Evolutionary conservation across 1,140 invertebrate species (phyloP).

Genomic region (Papilio aristodemus): DNA sequence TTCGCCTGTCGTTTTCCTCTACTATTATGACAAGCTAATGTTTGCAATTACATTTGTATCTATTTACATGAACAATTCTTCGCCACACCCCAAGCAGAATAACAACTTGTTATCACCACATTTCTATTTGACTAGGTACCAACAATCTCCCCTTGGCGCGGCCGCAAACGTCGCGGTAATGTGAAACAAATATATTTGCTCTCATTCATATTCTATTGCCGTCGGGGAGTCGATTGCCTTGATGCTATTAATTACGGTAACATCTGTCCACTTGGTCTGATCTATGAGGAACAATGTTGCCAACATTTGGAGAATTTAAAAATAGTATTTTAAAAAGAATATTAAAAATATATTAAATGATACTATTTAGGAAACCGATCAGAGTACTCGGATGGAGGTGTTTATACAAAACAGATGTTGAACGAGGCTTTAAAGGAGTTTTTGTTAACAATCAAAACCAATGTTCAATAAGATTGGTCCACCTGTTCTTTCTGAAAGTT

Average conservation of each 20-base stretch:
- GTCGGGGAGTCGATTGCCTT: conserved; percentile 29
- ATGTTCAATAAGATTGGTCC: too few relatives aligned
- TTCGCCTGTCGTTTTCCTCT: too few relatives aligned
- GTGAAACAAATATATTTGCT: conserved; percentile 35
- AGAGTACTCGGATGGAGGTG: too few relatives aligned
- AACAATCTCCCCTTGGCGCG: conserved; percentile 4
- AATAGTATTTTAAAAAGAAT: too few relatives aligned
- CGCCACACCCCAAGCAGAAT: background rate
- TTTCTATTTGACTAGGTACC: conserved; percentile 28
- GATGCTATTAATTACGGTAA: conserved; percentile 32
- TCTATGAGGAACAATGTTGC: background rate
- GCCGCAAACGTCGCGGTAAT: conserved; percentile 18
- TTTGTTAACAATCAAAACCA: too few relatives aligned
- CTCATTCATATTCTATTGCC: conserved; percentile 34
- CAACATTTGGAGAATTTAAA: too few relatives aligned
- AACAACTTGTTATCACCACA: conserved; percentile 16
- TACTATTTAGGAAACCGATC: too few relatives aligned
- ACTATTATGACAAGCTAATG: too few relatives aligned
- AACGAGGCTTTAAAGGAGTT: too few relatives aligned
- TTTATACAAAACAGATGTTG: too few relatives aligned
- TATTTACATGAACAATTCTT: conserved; percentile 2
- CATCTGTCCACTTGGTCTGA: conserved; percentile 28
- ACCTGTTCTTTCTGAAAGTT: too few relatives aligned
- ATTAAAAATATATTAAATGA: too few relatives aligned
- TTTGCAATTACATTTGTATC: background rate